Evolutionary conservation across 2,113 vertebrate species (phyloP).

Genomic region (Takifugu bimaculatus): DNA sequence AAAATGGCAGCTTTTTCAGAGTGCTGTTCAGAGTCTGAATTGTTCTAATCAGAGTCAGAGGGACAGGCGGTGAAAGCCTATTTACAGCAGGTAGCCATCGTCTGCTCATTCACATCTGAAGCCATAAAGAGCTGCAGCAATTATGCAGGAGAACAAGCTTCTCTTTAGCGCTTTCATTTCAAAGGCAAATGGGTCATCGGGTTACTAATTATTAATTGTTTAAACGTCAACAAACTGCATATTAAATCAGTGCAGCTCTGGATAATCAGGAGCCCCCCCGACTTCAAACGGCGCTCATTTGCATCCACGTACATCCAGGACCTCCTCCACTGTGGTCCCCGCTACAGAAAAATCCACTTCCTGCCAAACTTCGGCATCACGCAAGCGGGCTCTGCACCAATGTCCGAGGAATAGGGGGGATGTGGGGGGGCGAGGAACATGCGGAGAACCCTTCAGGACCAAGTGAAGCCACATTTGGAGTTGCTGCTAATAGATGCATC

Average conservation of each 20-base stretch:
- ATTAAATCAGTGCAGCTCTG: constrained; percentile 61
- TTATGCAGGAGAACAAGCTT: constrained; percentile 67
- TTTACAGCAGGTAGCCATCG: constrained; percentile 42
- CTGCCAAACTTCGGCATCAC: constrained; percentile 26
- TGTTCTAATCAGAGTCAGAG: constrained; percentile 38
- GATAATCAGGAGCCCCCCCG: constrained; percentile 49
- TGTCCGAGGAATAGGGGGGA: too few species aligned
- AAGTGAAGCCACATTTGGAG: constrained; percentile 27
- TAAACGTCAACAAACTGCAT: constrained; percentile 69
- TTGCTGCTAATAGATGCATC: constrained; percentile 62
- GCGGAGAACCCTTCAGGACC: constrained; percentile 10
- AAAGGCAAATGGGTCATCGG: constrained; percentile 66
- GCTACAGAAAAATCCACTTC: constrained; percentile 15
- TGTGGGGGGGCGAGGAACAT: too few species aligned
- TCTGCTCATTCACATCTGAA: constrained; percentile 65
- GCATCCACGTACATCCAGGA: constrained; percentile 46
- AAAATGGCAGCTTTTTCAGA: constrained; percentile 31
- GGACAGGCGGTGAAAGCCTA: constrained; percentile 29
- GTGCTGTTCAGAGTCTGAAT: constrained; percentile 35
- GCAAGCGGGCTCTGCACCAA: constrained; percentile 4
- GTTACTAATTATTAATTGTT: constrained; percentile 74
- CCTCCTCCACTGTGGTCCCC: constrained; percentile 22
- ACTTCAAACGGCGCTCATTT: constrained; percentile 61
- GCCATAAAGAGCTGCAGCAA: constrained; percentile 65
- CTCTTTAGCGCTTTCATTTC: constrained; percentile 64